Evolutionary conservation across 2,113 vertebrate genomes (phyloP), one percentile per base, ranked within the genome.

Genomic region (Urocynchramus pylzowi): DNA sequence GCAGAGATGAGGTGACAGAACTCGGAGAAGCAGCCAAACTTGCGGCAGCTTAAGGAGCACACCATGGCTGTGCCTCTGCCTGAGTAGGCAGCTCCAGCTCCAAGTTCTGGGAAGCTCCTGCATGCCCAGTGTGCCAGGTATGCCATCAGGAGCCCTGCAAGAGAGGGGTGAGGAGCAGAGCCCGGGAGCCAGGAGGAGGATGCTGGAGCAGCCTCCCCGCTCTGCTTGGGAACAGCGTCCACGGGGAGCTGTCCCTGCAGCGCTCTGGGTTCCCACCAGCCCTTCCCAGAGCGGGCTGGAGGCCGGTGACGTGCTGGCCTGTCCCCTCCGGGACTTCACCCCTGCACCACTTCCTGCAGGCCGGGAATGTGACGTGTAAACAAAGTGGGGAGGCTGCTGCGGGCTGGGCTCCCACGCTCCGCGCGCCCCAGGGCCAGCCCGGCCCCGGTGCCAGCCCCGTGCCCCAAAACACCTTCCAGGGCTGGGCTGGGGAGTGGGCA

Each of bases 371-470:
- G 89, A 77, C 67, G 78, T 91, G 81, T 97, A 97, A 97, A 97
- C 96, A 97, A 30, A 90, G 59, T 10, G 3, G 88, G 74, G 90
- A 91, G 84, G 60, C 85, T 78, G 59, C 42, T 81, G 87, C 37
- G 22, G 78, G 47, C 50, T 52, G 70, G 45, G 91, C 94, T 98
- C 98, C 97, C 98, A 98, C 88, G 97, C 94, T 95, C 97, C 13
- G 1, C 2, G 18, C 57, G 71, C 89, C 67, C 73, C 2, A 2
- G 37, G 39, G 37, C 47, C 75, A 0, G 47, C 35, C 47, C 13
- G 37, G 26, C 17, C 0, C 64, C 2, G 3, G 2, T 3, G 41
- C 44, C 33, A 56, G 4, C 60, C 61, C 44, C 0, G 2, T 4
- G 13, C 45, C 77, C 73, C n/a, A 41, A 21, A 69, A n/a, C 9